Percentiles rank a stretch among this genome's conserved stretches.
Conservation (phyloP, 2,797 vertebrate genomes). For the Anolis apletophallus region DNA sequence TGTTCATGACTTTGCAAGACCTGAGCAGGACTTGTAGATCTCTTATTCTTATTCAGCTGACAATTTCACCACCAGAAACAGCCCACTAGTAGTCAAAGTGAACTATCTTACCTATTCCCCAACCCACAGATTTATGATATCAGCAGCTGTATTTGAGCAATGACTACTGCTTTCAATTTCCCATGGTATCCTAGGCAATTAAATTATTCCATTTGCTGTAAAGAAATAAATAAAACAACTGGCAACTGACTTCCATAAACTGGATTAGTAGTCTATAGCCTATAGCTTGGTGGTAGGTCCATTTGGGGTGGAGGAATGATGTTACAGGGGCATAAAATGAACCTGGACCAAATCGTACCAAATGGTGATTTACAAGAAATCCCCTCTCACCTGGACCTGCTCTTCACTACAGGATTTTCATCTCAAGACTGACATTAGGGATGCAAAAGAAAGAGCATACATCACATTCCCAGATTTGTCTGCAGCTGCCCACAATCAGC, state of each 20-base stretch:
- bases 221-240: neutral
- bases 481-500: constrained; percentile 23
- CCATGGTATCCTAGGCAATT: neutral
- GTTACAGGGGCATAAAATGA: neutral
- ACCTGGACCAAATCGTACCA: neutral
- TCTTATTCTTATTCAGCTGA: too few species aligned
- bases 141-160: neutral
- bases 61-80: too few species aligned
- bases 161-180: neutral
- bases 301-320: neutral
- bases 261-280: neutral
- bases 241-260: neutral
- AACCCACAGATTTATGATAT: neutral
- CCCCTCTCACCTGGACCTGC: neutral
- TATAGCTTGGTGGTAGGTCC: neutral
- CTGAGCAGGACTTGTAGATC: too few species aligned
- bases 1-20: too few species aligned
- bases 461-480: neutral
- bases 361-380: neutral
- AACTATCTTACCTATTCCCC: neutral
- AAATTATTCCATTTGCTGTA: neutral
- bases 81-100: neutral
- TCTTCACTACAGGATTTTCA: neutral
- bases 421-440: neutral
- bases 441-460: neutral